These are phyloP conservation scores for Zaprionus kolodkinae DNA, from an alignment of 1,140 invertebrate species.

Conservation along the genomic window DNA sequence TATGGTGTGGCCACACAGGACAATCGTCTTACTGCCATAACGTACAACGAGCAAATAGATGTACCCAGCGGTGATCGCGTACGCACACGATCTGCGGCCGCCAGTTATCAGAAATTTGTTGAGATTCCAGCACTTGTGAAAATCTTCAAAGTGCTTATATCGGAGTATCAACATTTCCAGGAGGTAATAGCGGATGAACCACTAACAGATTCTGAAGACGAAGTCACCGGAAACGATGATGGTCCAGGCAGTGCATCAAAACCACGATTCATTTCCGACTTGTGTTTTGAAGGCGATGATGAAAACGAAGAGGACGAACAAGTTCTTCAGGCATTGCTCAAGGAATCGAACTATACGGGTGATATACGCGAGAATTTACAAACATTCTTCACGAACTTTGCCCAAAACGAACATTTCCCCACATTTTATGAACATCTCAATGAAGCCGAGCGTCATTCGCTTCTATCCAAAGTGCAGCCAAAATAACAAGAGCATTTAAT, in stretches of 20 bases:
- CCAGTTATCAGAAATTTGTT: conserved; percentile 84
- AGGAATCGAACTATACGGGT: conserved; percentile 87
- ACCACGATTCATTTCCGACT: conserved; percentile 71
- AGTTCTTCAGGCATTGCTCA: conserved; percentile 85
- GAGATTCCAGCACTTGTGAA: conserved; percentile 86
- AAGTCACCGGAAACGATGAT: conserved; percentile 62
- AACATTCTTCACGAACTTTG: conserved; percentile 87
- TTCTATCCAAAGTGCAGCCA: conserved; percentile 58
- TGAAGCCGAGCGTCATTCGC: conserved; percentile 55
- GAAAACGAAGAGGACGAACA: conserved; percentile 85
- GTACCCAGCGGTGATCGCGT: conserved; percentile 61
- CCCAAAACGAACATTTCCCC: conserved; percentile 86
- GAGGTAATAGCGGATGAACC: conserved; percentile 84
- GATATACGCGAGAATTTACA: conserved; percentile 87
- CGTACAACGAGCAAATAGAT: conserved; percentile 84
- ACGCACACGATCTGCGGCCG: conserved; percentile 83
- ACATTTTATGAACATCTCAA: conserved; percentile 87
- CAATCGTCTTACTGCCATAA: conserved; percentile 85
- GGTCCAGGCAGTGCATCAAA: conserved; percentile 53
- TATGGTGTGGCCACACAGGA: conserved; percentile 86
- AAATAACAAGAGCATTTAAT: conserved; percentile 41
- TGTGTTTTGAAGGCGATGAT: conserved; percentile 71
- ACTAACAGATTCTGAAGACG: conserved; percentile 79
- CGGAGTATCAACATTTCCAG: conserved; percentile 85
- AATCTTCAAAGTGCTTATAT: conserved; percentile 86